These are phyloP conservation scores for Pelochelys cantorii DNA, from an alignment of 2,797 vertebrate genomes.

Conservation along the genomic window DNA sequence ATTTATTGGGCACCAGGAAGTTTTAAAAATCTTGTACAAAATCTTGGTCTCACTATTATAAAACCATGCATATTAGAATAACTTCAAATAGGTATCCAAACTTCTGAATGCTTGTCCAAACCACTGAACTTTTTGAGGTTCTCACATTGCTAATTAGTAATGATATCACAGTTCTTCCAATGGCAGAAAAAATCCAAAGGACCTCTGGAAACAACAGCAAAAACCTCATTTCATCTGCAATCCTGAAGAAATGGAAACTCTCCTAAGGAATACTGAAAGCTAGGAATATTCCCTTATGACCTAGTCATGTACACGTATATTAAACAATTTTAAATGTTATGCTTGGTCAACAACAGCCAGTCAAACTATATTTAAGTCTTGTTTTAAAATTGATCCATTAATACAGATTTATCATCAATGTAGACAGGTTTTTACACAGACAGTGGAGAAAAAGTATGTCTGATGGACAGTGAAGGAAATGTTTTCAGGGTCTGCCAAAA, in stretches of 20 bases:
- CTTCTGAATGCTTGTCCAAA: background rate
- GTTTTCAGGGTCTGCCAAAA: fast-evolving
- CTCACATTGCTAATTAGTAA: background rate
- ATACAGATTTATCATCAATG: background rate
- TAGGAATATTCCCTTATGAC: background rate
- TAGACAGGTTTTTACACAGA: background rate
- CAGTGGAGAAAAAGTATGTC: background rate
- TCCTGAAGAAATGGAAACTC: background rate
- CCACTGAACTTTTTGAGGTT: background rate
- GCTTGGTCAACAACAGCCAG: background rate
- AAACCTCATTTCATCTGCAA: background rate
- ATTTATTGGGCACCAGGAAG: background rate
- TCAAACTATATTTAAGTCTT: background rate
- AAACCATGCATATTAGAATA: background rate
- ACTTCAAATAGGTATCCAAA: background rate
- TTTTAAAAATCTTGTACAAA: background rate
- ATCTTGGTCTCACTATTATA: background rate
- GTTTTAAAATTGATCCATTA: background rate
- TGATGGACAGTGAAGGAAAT: background rate
- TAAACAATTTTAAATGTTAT: background rate
- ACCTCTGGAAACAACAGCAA: background rate
- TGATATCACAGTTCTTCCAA: background rate
- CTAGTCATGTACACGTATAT: background rate
- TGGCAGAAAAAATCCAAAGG: background rate
- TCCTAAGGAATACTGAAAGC: background rate